Conservation (phyloP, 2,888 invertebrate species). For the Cerastis leucographa region DNA sequence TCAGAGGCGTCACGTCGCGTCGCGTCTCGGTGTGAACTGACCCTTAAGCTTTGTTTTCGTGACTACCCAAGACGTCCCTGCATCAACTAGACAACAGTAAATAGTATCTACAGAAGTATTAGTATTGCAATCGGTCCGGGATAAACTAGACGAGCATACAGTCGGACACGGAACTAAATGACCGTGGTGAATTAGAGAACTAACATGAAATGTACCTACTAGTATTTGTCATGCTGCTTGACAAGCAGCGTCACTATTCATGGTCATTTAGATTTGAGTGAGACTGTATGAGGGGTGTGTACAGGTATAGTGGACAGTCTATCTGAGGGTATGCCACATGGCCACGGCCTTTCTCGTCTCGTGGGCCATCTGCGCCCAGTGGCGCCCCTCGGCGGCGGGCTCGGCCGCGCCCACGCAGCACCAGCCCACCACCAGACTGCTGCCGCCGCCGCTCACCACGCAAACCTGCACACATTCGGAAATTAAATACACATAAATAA, state of each 20-base stretch:
- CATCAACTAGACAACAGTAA: slow-evolving; percentile 49
- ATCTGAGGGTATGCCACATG: slow-evolving; percentile 97
- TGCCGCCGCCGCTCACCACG: slow-evolving; percentile 86
- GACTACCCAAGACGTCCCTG: slow-evolving; percentile 49
- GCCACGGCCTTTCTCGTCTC: slow-evolving; percentile 96
- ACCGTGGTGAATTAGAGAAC: slow-evolving; percentile 11
- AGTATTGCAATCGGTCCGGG: slow-evolving; percentile 51
- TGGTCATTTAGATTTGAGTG: slow-evolving; percentile 16
- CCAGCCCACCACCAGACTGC: slow-evolving; percentile 91
- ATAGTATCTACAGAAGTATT: slow-evolving; percentile 56
- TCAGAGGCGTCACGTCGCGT: too few species aligned
- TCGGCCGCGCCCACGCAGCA: slow-evolving; percentile 94
- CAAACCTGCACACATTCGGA: slow-evolving; percentile 79
- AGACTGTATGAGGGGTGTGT: slow-evolving; percentile 10
- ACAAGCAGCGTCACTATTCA: background rate
- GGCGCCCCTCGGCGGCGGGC: slow-evolving; percentile 93
- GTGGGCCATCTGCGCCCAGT: slow-evolving; percentile 97
- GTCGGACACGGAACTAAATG: slow-evolving; percentile 23
- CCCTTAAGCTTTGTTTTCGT: background rate
- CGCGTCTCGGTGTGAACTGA: too few species aligned
- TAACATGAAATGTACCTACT: slow-evolving; percentile 20
- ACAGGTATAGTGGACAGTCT: slow-evolving; percentile 72
- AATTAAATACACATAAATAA: background rate
- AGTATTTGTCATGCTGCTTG: background rate
- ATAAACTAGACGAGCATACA: slow-evolving; percentile 60